phyloP scores from a whole-genome alignment of 2,888 invertebrate species.

The Polyploca ridens region DNA sequence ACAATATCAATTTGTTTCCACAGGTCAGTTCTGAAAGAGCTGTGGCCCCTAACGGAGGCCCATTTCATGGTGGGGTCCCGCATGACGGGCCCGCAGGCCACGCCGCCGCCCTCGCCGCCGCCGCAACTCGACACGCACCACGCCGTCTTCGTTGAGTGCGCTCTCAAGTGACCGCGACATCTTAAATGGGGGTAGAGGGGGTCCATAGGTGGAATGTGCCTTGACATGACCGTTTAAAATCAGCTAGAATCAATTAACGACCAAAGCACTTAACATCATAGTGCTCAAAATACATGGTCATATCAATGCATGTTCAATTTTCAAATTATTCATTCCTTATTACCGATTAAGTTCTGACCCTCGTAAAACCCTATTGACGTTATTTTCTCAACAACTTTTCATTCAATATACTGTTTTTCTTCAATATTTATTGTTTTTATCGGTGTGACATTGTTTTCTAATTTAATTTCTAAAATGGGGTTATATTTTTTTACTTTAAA shows the following conservation, averaged over 20 bases:
- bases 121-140: slow-evolving; percentile 36
- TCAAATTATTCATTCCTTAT: slow-evolving; percentile 10
- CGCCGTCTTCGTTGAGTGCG: slow-evolving; percentile 76
- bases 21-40: slow-evolving; percentile 85
- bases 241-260: neutral
- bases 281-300: neutral
- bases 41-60: slow-evolving; percentile 84
- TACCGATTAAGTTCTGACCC: neutral
- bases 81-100: slow-evolving; percentile 31
- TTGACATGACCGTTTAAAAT: neutral
- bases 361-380: neutral
- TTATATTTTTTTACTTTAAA: neutral
- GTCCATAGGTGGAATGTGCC: neutral
- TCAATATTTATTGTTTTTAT: slow-evolving; percentile 8
- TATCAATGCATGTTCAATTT: neutral
- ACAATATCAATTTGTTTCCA: too few relatives aligned
- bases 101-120: slow-evolving; percentile 24
- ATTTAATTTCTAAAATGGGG: slow-evolving; percentile 6
- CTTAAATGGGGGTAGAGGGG: neutral
- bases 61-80: slow-evolving; percentile 62
- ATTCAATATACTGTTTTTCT: slow-evolving; percentile 1
- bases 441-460: slow-evolving; percentile 10
- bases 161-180: slow-evolving; percentile 70
- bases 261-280: neutral
- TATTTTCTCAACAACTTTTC: slow-evolving; percentile 14